Conservation (phyloP, 92 coral and sea anemone genomes). For the Muricea muricata region DNA sequence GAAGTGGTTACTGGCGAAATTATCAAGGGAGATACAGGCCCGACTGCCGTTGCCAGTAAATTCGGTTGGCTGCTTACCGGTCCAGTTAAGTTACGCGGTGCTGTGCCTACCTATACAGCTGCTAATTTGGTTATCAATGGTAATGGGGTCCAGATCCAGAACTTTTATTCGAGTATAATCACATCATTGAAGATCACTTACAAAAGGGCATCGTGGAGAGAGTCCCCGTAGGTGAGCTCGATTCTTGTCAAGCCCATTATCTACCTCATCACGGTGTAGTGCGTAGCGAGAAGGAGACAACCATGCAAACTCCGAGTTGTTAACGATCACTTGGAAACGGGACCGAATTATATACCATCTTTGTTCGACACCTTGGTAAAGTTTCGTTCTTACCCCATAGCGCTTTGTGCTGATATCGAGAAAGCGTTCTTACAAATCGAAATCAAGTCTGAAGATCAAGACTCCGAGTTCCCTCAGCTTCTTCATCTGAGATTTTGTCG, state of each 20-base stretch:
- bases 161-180: slow-evolving; percentile 54
- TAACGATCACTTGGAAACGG: slow-evolving; percentile 9
- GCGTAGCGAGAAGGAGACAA: slow-evolving; percentile 16
- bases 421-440: slow-evolving; percentile 4
- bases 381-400: neutral
- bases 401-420: neutral
- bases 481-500: slow-evolving; percentile 17
- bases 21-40: slow-evolving; percentile 36
- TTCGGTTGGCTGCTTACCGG: slow-evolving; percentile 30
- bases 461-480: neutral
- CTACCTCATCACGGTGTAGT: slow-evolving; percentile 53
- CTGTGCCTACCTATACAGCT: neutral
- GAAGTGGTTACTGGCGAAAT: slow-evolving; percentile 59
- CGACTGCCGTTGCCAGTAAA: slow-evolving; percentile 41
- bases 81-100: slow-evolving; percentile 4
- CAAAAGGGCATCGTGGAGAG: slow-evolving; percentile 61
- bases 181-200: slow-evolving; percentile 66
- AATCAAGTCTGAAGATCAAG: neutral
- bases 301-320: neutral
- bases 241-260: slow-evolving; percentile 35
- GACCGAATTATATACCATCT: slow-evolving; percentile 1
- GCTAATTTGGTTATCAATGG: slow-evolving; percentile 19
- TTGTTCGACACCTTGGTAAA: slow-evolving; percentile 9
- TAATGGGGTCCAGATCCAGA: slow-evolving; percentile 39
- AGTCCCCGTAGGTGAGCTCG: slow-evolving; percentile 25